Evolutionary conservation across 2,113 vertebrate species (phyloP), one percentile per base, ranked within the genome.

Genomic region (Holacanthus passer): DNA sequence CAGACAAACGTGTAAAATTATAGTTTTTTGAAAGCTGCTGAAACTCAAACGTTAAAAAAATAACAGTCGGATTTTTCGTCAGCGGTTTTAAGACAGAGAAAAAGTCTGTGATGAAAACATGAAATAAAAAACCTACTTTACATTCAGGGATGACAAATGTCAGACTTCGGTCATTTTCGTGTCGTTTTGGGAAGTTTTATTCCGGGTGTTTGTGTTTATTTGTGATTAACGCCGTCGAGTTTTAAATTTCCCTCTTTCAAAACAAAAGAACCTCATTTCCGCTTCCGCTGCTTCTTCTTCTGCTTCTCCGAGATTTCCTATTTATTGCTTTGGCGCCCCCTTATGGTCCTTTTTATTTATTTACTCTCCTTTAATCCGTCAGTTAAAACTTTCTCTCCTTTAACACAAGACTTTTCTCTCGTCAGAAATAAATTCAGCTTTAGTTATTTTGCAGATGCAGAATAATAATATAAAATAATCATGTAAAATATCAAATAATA

Each of bases 231-330:
- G 32, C 22, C 58, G 65, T 60, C 64, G 7, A 69, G 3, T 29
- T 90, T 89, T 83, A 91, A 93, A 92, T 91, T 89, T 92, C 86
- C 90, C 91, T 88, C 90, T 88, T 89, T 91, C 82, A 90, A 91
- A 91, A 89, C 85, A 91, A 85, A 66, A 69, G 5, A 1, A 1
- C 4, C 0, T 10, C 7, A 73, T 22, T 91, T 90, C 88, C 90
- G 88, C 32, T 84, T 76, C 70, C 76, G 75, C 29, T 56, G 0
- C 0, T 22, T 48, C 64, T 72, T 58, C 68, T 52, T 56, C 65
- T 67, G 59, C 47, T 32, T 16, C 29, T 22, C 1, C 37, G 6
- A 9, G 4, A 22, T 6, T n/a, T 56, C 4, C 59, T 1, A 2
- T 24, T 12, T 39, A 4, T 10, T 6, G 56, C 35, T 17, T 17